phyloP scores from a whole-genome alignment of 2,113 vertebrate genomes.

The Pollimyrus isidori region DNA sequence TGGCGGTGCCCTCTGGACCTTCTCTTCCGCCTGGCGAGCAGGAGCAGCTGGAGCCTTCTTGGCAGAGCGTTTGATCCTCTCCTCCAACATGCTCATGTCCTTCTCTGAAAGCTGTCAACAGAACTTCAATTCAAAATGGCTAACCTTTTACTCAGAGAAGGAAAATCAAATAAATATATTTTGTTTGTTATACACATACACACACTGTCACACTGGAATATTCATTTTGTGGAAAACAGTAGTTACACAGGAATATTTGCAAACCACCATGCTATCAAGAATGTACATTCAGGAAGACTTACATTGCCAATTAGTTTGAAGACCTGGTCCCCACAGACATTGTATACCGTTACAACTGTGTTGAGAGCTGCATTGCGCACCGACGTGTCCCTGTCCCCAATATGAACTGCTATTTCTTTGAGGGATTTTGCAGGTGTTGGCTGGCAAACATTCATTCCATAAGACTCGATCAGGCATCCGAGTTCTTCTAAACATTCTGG shows the following conservation, averaged over 20 bases:
- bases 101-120: slow-evolving; percentile 84
- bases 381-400: slow-evolving; percentile 88
- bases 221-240: neutral
- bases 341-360: slow-evolving; percentile 90
- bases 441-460: slow-evolving; percentile 95
- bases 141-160: neutral
- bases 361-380: slow-evolving; percentile 95
- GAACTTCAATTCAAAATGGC: neutral
- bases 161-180: neutral
- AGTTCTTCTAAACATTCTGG: slow-evolving; percentile 95
- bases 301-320: slow-evolving; percentile 98
- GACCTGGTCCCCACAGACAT: slow-evolving; percentile 88
- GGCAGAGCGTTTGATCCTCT: slow-evolving; percentile 90
- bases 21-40: slow-evolving; percentile 71
- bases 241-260: neutral
- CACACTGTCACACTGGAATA: neutral
- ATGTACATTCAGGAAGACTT: slow-evolving; percentile 45
- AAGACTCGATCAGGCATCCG: slow-evolving; percentile 85
- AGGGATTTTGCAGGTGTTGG: slow-evolving; percentile 88
- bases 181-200: no score
- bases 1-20: slow-evolving; percentile 63
- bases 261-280: neutral
- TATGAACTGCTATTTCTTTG: slow-evolving; percentile 91
- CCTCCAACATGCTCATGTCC: slow-evolving; percentile 98
- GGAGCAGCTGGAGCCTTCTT: slow-evolving; percentile 74